These are phyloP conservation scores for Thamnophis elegans DNA, from an alignment of 2,797 vertebrate species.

Conservation along the genomic window DNA sequence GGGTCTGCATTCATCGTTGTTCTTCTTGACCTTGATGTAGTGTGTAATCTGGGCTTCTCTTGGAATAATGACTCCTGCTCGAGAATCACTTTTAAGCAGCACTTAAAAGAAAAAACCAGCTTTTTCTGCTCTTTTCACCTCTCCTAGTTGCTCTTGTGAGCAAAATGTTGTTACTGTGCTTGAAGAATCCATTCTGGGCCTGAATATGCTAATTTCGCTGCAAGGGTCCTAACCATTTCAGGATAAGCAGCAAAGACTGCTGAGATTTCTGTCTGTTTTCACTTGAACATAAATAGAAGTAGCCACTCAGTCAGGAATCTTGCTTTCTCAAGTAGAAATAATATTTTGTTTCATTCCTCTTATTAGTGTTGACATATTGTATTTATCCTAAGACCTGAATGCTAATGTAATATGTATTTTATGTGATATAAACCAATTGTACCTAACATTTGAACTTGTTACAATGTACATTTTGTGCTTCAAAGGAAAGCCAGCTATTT, in stretches of 20 bases:
- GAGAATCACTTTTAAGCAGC: not conserved
- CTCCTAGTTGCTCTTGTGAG: not conserved
- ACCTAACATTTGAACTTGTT: not conserved
- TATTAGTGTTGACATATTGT: not conserved
- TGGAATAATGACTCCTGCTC: not conserved
- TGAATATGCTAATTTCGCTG: not conserved
- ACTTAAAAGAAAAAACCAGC: not conserved
- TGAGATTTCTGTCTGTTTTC: not conserved
- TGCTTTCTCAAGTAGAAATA: not conserved
- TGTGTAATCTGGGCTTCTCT: not conserved
- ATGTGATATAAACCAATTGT: not conserved
- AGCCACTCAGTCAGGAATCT: not conserved
- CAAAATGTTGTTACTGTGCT: not conserved
- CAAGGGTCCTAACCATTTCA: not conserved
- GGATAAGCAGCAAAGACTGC: not conserved
- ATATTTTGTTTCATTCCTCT: not conserved
- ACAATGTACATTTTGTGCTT: conserved; percentile 2
- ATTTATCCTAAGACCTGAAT: not conserved
- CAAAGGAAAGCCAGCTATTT: conserved; percentile 94
- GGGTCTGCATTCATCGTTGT: not conserved
- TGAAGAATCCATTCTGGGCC: not conserved
- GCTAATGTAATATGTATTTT: not conserved
- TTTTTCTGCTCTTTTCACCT: not conserved
- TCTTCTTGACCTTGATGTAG: not conserved
- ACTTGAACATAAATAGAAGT: not conserved